A percentile compares a stretch with the other conserved stretches of the same genome.
Conservation (phyloP, 2,797 vertebrate species). For the Pipistrellus pygmaeus region DNA sequence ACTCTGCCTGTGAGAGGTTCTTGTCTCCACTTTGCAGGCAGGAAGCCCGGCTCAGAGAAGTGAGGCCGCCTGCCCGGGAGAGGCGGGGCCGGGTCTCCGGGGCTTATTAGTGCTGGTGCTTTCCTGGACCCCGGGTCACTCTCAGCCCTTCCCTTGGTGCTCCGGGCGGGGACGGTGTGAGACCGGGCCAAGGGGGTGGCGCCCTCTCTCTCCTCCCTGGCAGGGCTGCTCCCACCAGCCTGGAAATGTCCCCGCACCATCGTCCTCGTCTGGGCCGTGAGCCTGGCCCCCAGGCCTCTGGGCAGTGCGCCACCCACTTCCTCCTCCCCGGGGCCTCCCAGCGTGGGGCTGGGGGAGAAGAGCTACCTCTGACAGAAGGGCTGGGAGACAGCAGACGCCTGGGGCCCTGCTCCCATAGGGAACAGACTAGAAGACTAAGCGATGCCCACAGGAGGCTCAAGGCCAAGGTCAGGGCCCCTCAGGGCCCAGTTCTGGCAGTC, state of each 20-base stretch:
- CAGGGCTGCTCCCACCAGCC: background rate
- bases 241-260: fast-evolving
- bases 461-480: fast-evolving
- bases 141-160: background rate
- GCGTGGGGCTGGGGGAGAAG: fast-evolving
- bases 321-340: background rate
- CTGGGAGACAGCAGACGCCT: background rate
- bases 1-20: background rate
- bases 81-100: background rate
- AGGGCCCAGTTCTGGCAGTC: background rate
- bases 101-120: background rate
- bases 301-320: fast-evolving
- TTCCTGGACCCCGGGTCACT: background rate
- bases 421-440: background rate
- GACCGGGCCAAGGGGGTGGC: background rate
- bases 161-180: background rate
- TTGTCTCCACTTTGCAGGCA: background rate
- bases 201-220: background rate
- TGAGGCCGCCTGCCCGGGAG: background rate
- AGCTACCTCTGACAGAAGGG: background rate
- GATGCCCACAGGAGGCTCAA: background rate
- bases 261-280: background rate
- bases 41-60: background rate
- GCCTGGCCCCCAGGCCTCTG: fast-evolving
- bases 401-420: background rate